Percentiles rank a stretch among this genome's conserved stretches.
Conservation (phyloP, 37 sponge, comb jelly and placozoan genomes). For the Ephydatia muelleri region DNA sequence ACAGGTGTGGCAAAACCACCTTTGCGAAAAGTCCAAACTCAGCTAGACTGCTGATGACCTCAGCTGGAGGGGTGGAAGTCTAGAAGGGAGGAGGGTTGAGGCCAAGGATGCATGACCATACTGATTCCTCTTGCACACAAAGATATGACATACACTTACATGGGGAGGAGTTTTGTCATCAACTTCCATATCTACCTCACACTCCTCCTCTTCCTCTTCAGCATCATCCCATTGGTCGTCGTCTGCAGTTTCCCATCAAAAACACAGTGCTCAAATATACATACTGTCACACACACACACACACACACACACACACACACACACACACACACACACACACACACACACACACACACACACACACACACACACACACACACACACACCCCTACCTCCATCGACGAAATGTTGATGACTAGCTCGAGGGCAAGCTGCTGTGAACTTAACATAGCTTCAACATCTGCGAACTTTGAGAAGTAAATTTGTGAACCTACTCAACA, state of each 20-base stretch:
- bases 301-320: background rate
- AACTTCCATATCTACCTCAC: background rate
- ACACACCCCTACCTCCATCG: slow-evolving; percentile 5
- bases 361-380: background rate
- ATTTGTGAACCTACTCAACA: no score
- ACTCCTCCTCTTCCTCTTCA: slow-evolving; percentile 6
- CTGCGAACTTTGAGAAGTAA: background rate
- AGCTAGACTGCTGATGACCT: background rate
- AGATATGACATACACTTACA: no score
- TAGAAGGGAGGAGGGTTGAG: background rate
- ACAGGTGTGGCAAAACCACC: background rate
- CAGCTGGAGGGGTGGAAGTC: background rate
- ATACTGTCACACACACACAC: background rate
- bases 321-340: background rate
- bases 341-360: background rate
- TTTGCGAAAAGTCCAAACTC: background rate
- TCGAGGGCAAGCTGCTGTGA: slow-evolving; percentile 38
- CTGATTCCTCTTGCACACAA: no score
- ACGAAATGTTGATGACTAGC: slow-evolving; percentile 20
- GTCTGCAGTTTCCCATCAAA: background rate
- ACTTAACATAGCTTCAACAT: background rate
- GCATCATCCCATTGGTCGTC: background rate
- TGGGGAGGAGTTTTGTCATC: background rate
- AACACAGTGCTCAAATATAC: background rate
- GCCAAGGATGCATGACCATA: background rate